A percentile compares a stretch with the other conserved stretches of the same genome.
phyloP scores from a whole-genome alignment of 2,888 invertebrate species.

The Dioctria rufipes region DNA sequence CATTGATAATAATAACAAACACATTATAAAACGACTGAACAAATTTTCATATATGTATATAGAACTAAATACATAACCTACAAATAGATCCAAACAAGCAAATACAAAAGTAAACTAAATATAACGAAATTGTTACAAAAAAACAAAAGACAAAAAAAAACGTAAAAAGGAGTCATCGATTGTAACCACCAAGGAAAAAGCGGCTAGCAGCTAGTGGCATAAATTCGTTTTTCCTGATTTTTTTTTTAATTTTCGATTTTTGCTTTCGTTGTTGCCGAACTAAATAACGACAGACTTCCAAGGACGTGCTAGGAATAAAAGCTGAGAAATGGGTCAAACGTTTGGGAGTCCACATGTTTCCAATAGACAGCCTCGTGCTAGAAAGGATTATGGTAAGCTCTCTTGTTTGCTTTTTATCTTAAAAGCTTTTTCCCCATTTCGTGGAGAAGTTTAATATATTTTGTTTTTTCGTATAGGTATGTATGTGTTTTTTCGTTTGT shows the following conservation, averaged over 20 bases:
- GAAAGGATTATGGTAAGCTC: conserved; percentile 61
- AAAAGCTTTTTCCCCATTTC: conserved; percentile 39
- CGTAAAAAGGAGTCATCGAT: conserved; percentile 27
- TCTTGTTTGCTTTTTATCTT: conserved; percentile 33
- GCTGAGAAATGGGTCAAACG: conserved; percentile 61
- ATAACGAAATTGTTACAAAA: conserved; percentile 3
- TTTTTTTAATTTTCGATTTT: conserved; percentile 16
- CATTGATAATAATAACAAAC: too few relatives aligned
- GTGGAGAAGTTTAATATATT: conserved; percentile 17
- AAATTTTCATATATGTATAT: too few relatives aligned
- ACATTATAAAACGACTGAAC: too few relatives aligned
- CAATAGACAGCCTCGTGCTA: conserved; percentile 59
- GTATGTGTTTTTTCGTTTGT: too few relatives aligned
- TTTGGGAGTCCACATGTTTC: conserved; percentile 61
- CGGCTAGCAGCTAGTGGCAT: background rate
- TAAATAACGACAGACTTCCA: conserved; percentile 38
- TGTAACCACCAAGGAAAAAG: background rate
- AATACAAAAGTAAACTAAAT: conserved; percentile 13
- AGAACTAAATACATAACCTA: too few relatives aligned
- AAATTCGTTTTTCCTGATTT: conserved; percentile 21
- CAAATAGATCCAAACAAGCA: too few relatives aligned
- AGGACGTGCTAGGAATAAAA: conserved; percentile 48
- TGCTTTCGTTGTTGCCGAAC: background rate
- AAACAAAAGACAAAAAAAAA: too few relatives aligned
- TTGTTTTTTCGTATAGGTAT: background rate